phyloP scores from a whole-genome alignment of 2,113 vertebrate genomes.

The Zosterops borbonicus region DNA sequence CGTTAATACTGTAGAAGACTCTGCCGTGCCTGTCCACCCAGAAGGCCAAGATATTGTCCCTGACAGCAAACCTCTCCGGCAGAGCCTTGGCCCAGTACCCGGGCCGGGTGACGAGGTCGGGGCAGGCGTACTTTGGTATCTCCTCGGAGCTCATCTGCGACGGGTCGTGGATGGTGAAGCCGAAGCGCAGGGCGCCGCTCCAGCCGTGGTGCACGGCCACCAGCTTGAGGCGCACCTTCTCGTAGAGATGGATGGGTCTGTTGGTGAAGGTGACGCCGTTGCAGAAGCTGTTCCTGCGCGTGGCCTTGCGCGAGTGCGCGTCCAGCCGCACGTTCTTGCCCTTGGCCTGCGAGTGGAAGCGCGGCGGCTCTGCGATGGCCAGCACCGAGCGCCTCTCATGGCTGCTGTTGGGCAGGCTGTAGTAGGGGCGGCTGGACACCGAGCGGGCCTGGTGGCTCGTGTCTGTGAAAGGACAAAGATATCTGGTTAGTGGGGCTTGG shows the following conservation, averaged over 20 bases:
- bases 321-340: slow-evolving; percentile 96
- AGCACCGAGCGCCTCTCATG: slow-evolving; percentile 84
- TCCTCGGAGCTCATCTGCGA: slow-evolving; percentile 86
- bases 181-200: slow-evolving; percentile 96
- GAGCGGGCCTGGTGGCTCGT: slow-evolving; percentile 84
- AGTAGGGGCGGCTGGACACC: slow-evolving; percentile 86
- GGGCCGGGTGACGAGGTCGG: slow-evolving; percentile 91
- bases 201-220: slow-evolving; percentile 91
- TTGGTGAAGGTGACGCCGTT: slow-evolving; percentile 97
- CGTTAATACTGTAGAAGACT: slow-evolving; percentile 96
- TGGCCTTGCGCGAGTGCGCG: slow-evolving; percentile 88
- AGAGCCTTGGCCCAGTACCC: slow-evolving; percentile 99
- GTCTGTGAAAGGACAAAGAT: slow-evolving; percentile 73
- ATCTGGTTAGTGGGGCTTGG: not conserved
- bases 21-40: slow-evolving; percentile 96
- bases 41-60: slow-evolving; percentile 93
- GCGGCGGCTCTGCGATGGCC: slow-evolving; percentile 80
- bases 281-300: slow-evolving; percentile 96
- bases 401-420: slow-evolving; percentile 81
- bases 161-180: slow-evolving; percentile 94
- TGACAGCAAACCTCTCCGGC: slow-evolving; percentile 90
- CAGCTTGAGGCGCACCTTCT: slow-evolving; percentile 93
- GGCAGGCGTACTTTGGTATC: slow-evolving; percentile 98
- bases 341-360: slow-evolving; percentile 94
- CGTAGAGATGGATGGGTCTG: slow-evolving; percentile 91